Base-by-base conservation (phyloP, 2,797 vertebrate genomes). In the Limnodromus scolopaceus region DNA sequence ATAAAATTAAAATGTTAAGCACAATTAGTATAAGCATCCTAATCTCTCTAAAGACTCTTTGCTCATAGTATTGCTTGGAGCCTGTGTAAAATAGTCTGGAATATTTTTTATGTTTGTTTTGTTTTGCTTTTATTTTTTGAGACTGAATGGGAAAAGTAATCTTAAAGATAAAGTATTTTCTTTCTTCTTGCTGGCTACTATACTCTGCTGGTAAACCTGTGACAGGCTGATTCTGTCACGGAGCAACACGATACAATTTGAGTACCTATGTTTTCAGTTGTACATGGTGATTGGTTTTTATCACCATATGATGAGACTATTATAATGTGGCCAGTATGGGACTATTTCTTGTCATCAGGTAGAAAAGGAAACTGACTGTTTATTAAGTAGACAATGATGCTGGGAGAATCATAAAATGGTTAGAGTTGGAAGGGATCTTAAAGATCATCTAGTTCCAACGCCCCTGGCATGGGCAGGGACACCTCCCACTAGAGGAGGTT, bases 1-100 rank as follows among this genome's bases (percentile, higher is more conserved):
- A 90, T 87, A 80, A 87, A 94, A 65, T 69, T 96, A 84, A 91
- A 92, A 77, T 84, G 46, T 94, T 94, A 92, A 96, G 86, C 69
- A 91, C 70, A 92, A 94, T 95, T 96, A 94, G 57, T 57, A 60
- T 66, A 96, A 91, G 28, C 39, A 66, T 80, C 39, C 66, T 87
- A 74, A 83, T 84, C 43, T 91, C 70, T 91, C 76, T 46, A 60
- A 84, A 94, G 63, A 22, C 63, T 58, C 65, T 70, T 77, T 77
- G 32, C 70, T 93, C 28, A 48, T 66, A 71, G 45, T 84, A 60
- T 46, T 82, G 53, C 72, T 94, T 85, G 28, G 30, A 95, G 45
- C n/a, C 19, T 32, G 10, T 63, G 34, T 89, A 71, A 89, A 94
- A 70, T 25, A 68, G 46, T 70, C 32, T 71, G 51, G 23, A 76